Evolutionary conservation across 1,140 invertebrate genomes (phyloP), one percentile per base, ranked within the genome.

Genomic region (Trissolcus basalis): DNA sequence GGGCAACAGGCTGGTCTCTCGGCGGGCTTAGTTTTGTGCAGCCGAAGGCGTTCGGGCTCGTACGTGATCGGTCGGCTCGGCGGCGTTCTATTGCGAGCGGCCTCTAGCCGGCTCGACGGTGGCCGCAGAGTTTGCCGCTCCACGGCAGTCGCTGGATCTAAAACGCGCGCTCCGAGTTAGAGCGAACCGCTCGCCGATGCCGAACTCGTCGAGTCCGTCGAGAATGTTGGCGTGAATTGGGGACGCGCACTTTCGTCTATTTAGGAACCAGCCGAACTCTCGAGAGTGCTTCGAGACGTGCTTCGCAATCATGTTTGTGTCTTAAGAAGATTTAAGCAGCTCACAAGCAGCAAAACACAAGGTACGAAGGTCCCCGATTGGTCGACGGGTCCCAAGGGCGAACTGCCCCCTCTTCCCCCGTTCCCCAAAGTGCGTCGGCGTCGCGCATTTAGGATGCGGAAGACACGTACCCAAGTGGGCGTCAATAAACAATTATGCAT

Each of bases 71-170:
- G 36, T 69, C 64, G 72, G 72, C 60, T 81, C 77, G 73, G 9
- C 36, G 9, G 76, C 68, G 77, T 63, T 77, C 64, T 76, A 65
- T 73, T 60, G 68, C 70, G 76, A 63, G 70, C 77, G 73, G 78
- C 71, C 79, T 78, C 67, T 79, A 75, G 80, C 79, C 82, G 82
- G 83, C 80, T 81, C 71, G 68, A 39, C n/a, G n/a, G 60, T 69
- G 59, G 58, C 35, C 56, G 51, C 81, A 84, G 83, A 86, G 85
- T 85, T 85, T 80, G 83, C 83, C 84, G 82, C 84, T 85, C 80
- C 80, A 80, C 82, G 83, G 83, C 81, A 71, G 80, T 79, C 71
- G 83, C 77, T 80, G 83, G 80, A 78, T 83, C 78, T 75, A 81
- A 72, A 73, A 45, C 51, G 48, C 73, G 73, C 51, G 69, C 19